phyloP scores from a whole-genome alignment of 2,113 vertebrate genomes.

The Brachyistius frenatus region DNA sequence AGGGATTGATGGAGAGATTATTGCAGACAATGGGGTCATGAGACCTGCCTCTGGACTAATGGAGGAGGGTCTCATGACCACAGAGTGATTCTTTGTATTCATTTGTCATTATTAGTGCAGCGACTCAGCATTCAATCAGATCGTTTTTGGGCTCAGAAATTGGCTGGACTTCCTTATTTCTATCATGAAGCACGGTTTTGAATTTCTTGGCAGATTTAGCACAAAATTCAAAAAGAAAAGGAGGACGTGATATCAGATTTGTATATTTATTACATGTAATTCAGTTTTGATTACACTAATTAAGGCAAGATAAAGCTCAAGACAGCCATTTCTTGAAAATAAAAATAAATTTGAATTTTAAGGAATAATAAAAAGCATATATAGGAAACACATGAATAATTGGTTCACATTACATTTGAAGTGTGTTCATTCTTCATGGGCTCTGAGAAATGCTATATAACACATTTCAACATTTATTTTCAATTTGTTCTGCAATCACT shows the following conservation, averaged over 20 bases:
- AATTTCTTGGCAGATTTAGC: slow-evolving; percentile 34
- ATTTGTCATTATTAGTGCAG: slow-evolving; percentile 45
- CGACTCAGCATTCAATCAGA: slow-evolving; percentile 14
- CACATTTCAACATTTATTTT: too few relatives aligned
- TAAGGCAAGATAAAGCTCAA: not conserved
- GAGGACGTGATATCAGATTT: not conserved
- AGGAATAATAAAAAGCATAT: too few relatives aligned
- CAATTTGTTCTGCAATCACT: too few relatives aligned
- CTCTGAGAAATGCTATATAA: too few relatives aligned
- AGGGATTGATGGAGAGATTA: slow-evolving; percentile 35
- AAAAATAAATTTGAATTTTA: too few relatives aligned
- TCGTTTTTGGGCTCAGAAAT: slow-evolving; percentile 15
- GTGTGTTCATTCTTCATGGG: too few relatives aligned
- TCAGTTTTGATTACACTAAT: not conserved
- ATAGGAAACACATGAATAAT: too few relatives aligned
- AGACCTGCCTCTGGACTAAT: slow-evolving; percentile 20
- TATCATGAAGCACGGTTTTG: not conserved
- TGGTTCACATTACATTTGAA: too few relatives aligned
- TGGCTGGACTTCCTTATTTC: slow-evolving; percentile 8
- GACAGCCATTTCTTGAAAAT: not conserved
- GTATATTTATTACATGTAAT: not conserved
- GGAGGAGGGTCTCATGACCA: not conserved
- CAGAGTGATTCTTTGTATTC: slow-evolving; percentile 24
- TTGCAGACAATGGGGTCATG: slow-evolving; percentile 20
- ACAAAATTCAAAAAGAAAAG: not conserved